Base-by-base conservation (phyloP, 2,888 invertebrate species). In the Chaetogeoica ovagalla region DNA sequence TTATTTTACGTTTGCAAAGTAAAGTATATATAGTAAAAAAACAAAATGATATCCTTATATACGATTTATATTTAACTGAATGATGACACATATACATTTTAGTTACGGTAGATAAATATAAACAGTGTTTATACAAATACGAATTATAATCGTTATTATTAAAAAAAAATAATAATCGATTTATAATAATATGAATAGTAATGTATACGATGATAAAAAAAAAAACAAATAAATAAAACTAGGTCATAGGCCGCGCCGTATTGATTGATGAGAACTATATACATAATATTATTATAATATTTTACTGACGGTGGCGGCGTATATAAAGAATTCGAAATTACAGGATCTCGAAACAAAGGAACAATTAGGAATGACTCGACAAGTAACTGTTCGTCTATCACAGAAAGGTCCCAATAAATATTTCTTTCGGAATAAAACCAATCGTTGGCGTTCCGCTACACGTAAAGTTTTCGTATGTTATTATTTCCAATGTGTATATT, bases 401-500 rank as follows among this genome's bases (percentile, higher is more conserved):
- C 88, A 88, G 86, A 89, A 88, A 84, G 87, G 88, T 84, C 83
- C 82, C 57, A 89, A 88, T 84, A 87, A 88, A 83, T 82, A 82
- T 70, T 82, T 86, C 84, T 85, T 86, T 85, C 88, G 88, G 83
- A 89, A 87, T 85, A 85, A 86, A 83, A 85, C 86, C 81, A 86
- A 88, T 85, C 90, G 90, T 85, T 91, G 92, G 91, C 90, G 89
- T 85, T 89, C 86, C 83, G 91, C 91, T 86, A 91, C 92, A 86
- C 91, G 91, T 85, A 92, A 91, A 90, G 91, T 91, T 87, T 91
- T 91, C 89, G 92, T 93, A 92, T 91, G 92, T 87, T 73, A 81
- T 71, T 71, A 4, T 63, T 71, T 71, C 81, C 59, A 30, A 15
- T 65, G 30, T 79, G 79, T 79, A 57, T 81, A n/a, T n/a, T n/a